Percentiles rank a stretch among this genome's conserved stretches.
Evolutionary conservation across 2,113 vertebrate species (phyloP).

Genomic region (Rhagologus leucostigma): DNA sequence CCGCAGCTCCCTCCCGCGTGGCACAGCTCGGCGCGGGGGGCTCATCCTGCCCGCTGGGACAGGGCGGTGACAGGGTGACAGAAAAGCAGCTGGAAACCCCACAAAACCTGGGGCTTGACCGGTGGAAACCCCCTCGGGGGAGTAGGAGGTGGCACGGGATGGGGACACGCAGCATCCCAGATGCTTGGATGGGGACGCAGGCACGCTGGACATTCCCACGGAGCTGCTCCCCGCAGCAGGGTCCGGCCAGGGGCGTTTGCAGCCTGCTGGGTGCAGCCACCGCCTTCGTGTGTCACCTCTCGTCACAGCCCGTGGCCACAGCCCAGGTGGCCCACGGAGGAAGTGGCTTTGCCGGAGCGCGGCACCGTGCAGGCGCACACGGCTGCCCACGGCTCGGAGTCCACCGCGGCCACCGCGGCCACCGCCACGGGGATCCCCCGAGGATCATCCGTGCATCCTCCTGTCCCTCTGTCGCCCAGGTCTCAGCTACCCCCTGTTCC

Average conservation of each 20-base stretch:
- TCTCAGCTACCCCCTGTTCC: conserved; percentile 81
- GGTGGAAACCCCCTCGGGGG: fast-evolving
- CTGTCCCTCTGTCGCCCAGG: conserved; percentile 61
- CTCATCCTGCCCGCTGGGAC: background rate
- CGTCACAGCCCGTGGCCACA: background rate
- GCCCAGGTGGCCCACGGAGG: background rate
- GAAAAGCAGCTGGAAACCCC: fast-evolving
- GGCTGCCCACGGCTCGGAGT: background rate
- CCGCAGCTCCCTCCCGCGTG: fast-evolving
- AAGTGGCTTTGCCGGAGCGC: background rate
- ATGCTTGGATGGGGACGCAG: fast-evolving
- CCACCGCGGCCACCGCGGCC: background rate
- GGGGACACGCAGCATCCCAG: fast-evolving
- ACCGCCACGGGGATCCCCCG: background rate
- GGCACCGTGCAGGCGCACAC: background rate
- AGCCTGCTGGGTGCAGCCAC: background rate
- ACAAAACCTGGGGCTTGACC: background rate
- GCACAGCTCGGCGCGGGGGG: background rate
- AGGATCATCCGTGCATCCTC: fast-evolving
- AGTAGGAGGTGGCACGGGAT: background rate
- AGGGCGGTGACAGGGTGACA: fast-evolving
- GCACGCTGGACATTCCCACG: fast-evolving
- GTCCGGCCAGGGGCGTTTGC: fast-evolving
- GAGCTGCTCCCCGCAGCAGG: background rate
- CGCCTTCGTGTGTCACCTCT: background rate